A percentile compares a stretch with the other conserved stretches of the same genome.
These are phyloP conservation scores for Indri indri DNA, from an alignment of 2,113 vertebrate genomes.

Conservation along the genomic window DNA sequence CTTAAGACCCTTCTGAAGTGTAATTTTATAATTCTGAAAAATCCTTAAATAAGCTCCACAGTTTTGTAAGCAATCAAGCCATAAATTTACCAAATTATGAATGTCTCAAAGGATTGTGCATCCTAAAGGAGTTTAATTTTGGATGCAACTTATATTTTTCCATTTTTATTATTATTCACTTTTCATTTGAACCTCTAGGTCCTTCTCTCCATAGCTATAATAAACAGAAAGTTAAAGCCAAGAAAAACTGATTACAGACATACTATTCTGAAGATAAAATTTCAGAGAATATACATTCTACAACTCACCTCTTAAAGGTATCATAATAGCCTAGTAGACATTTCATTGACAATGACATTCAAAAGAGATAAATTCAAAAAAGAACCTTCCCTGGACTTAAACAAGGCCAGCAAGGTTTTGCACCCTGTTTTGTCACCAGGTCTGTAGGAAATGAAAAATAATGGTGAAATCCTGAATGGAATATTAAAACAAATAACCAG, in stretches of 20 bases:
- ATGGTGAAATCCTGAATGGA: background rate
- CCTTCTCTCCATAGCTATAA: background rate
- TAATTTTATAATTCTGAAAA: conserved; percentile 16
- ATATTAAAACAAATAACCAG: conserved; percentile 35
- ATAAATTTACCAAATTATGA: conserved; percentile 23
- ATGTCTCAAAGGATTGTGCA: background rate
- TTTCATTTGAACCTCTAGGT: conserved; percentile 18
- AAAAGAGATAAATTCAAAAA: background rate
- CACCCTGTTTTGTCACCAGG: background rate
- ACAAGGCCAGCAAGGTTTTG: background rate
- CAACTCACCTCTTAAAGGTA: background rate
- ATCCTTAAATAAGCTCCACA: background rate
- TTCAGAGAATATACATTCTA: background rate
- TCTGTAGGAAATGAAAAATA: conserved; percentile 41
- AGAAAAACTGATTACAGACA: background rate
- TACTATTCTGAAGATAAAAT: conserved; percentile 33
- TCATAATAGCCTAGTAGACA: background rate
- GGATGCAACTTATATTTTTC: background rate
- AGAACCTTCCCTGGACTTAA: background rate
- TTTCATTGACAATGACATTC: background rate
- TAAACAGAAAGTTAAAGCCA: background rate
- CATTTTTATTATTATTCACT: conserved; percentile 18
- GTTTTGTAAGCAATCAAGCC: background rate
- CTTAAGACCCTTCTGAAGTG: background rate
- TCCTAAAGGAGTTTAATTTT: background rate